These are phyloP conservation scores for Chaetodon auriga DNA, from an alignment of 2,113 vertebrate genomes.

Conservation along the genomic window DNA sequence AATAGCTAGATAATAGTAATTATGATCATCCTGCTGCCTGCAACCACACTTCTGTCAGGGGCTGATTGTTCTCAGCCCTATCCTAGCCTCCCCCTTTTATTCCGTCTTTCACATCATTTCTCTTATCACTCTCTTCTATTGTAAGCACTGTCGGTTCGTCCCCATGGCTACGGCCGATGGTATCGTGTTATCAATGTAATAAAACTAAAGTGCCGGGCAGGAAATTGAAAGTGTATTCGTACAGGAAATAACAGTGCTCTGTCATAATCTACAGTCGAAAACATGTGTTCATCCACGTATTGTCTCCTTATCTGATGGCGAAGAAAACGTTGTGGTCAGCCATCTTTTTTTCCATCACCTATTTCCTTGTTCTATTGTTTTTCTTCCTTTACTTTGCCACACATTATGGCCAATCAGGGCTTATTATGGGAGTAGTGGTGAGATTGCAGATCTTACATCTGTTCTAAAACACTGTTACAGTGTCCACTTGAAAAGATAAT, in stretches of 20 bases:
- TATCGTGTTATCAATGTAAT: constrained; percentile 86
- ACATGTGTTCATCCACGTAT: constrained; percentile 91
- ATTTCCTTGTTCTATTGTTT: constrained; percentile 51
- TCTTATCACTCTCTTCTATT: constrained; percentile 77
- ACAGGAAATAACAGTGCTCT: constrained; percentile 99
- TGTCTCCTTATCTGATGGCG: constrained; percentile 90
- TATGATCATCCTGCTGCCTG: constrained; percentile 37
- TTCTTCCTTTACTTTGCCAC: constrained; percentile 27
- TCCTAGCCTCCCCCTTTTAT: constrained; percentile 65
- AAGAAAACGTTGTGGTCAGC: constrained; percentile 75
- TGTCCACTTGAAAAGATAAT: not conserved
- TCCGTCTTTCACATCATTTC: constrained; percentile 71
- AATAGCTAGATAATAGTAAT: constrained; percentile 66
- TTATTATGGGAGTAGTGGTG: constrained; percentile 2
- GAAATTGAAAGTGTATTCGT: constrained; percentile 99
- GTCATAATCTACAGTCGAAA: constrained; percentile 96
- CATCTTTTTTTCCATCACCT: constrained; percentile 49
- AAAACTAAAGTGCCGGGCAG: constrained; percentile 91
- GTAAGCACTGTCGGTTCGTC: constrained; percentile 73
- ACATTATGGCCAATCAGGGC: constrained; percentile 29
- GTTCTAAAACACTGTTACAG: not conserved
- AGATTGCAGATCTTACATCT: constrained; percentile 12
- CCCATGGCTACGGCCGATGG: constrained; percentile 86
- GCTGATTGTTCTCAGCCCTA: constrained; percentile 60
- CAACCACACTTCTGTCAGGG: constrained; percentile 53